Conservation (phyloP, 2,797 vertebrate genomes). For the Anguilla marmorata region DNA sequence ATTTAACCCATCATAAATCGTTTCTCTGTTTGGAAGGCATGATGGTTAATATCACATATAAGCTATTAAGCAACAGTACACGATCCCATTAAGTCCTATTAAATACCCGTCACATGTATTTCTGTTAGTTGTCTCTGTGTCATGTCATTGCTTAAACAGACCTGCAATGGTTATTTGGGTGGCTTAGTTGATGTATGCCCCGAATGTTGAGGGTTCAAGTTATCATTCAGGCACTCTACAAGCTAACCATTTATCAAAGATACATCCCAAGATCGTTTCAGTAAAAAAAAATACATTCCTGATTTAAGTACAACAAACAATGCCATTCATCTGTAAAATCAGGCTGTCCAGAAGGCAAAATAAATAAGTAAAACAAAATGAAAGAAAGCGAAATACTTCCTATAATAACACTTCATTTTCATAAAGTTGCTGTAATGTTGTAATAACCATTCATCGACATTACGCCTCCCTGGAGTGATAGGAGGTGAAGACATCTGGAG, state of each 20-base stretch:
- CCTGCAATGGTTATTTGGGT: background rate
- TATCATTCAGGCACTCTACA: background rate
- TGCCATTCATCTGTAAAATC: no score
- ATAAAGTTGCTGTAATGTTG: no score
- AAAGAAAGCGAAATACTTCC: no score
- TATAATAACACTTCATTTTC: no score
- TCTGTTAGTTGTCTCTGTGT: background rate
- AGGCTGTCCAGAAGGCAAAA: no score
- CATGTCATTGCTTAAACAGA: background rate
- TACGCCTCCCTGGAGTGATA: no score
- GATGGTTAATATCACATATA: no score
- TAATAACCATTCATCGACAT: no score
- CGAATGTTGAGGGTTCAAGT: background rate
- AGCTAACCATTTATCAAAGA: no score
- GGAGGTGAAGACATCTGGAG: no score
- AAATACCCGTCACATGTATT: background rate
- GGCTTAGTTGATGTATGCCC: background rate
- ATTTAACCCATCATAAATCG: background rate
- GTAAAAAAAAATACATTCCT: background rate
- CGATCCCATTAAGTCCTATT: background rate
- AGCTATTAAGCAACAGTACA: background rate
- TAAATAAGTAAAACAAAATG: no score
- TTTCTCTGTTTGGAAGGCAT: no score
- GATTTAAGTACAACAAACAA: background rate
- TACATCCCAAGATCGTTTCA: background rate